phyloP scores from a whole-genome alignment of 2,113 vertebrate species.

The Oreochromis niloticus region DNA sequence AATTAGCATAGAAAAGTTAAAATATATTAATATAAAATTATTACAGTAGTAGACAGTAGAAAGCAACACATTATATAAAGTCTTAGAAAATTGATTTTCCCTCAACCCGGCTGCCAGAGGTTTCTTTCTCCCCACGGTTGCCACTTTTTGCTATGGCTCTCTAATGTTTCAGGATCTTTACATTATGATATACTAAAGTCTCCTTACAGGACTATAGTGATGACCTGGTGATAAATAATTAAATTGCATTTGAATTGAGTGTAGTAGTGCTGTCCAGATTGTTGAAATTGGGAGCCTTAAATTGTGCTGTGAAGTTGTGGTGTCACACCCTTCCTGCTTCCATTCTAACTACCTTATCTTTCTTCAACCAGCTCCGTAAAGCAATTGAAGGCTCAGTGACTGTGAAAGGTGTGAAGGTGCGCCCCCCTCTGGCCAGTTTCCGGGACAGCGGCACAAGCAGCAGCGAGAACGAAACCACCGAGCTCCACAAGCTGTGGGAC shows the following conservation, averaged over 20 bases:
- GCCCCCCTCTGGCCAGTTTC: slow-evolving; percentile 93
- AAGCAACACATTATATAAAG: background rate
- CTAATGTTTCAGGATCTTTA: background rate
- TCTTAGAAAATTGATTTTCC: background rate
- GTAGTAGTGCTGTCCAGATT: background rate
- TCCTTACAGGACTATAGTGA: background rate
- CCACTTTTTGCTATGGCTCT: background rate
- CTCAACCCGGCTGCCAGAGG: background rate
- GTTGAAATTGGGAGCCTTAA: background rate
- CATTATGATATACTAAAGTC: background rate
- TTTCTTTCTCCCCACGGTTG: background rate
- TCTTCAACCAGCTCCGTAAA: slow-evolving; percentile 82
- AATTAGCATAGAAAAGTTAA: background rate
- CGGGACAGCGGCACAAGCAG: slow-evolving; percentile 88
- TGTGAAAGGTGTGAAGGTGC: slow-evolving; percentile 88
- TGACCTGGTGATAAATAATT: background rate
- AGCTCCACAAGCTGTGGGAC: slow-evolving; percentile 91
- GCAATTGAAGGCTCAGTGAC: slow-evolving; percentile 95
- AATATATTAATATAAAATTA: background rate
- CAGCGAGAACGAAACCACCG: slow-evolving; percentile 87
- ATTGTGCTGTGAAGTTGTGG: background rate
- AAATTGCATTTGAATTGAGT: background rate
- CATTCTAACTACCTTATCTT: background rate
- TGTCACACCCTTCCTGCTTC: background rate
- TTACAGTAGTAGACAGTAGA: background rate